Conservation (phyloP, 2,113 vertebrate species). For the Erythrolamprus reginae region DNA sequence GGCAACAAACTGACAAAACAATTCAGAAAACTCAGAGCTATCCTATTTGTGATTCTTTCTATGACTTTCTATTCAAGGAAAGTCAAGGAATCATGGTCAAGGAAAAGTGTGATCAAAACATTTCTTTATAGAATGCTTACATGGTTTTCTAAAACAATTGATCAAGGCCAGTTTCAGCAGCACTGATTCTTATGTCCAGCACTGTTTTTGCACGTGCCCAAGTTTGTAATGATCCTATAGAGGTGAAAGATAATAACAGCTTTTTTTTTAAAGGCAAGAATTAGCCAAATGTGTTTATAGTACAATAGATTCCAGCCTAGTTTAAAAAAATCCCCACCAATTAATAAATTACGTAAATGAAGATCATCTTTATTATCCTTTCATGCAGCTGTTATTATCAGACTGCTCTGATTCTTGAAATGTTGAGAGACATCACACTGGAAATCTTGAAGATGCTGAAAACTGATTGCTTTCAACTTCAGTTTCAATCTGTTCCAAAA, state of each 20-base stretch:
- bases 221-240: neutral
- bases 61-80: neutral
- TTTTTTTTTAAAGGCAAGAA: neutral
- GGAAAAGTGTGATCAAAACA: neutral
- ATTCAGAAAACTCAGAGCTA: neutral
- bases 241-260: neutral
- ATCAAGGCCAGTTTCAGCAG: neutral
- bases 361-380: neutral
- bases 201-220: neutral
- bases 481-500: neutral
- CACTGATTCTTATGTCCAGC: neutral
- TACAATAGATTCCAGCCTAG: neutral
- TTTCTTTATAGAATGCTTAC: neutral
- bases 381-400: neutral
- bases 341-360: neutral
- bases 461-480: constrained; percentile 2
- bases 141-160: neutral
- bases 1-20: neutral
- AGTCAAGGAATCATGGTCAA: neutral
- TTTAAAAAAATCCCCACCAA: neutral
- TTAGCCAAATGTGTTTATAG: neutral
- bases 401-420: neutral
- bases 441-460: neutral
- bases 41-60: neutral
- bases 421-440: neutral